These are phyloP conservation scores for Drosophila kepulauana DNA, from an alignment of 1,140 invertebrate species.

Conservation along the genomic window DNA sequence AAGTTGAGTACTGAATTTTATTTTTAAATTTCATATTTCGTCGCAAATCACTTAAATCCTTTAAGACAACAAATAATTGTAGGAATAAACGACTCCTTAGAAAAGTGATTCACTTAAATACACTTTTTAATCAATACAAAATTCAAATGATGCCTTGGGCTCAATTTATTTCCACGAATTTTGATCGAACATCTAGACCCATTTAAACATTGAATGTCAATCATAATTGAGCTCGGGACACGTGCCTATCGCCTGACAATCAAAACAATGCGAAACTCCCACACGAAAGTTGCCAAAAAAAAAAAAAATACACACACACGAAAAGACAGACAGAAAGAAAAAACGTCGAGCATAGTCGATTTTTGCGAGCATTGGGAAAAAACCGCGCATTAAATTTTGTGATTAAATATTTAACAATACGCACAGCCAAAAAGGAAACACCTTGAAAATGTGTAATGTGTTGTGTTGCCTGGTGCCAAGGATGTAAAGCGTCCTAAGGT, in stretches of 20 bases:
- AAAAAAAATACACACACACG: constrained; percentile 5
- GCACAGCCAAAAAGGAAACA: constrained; percentile 36
- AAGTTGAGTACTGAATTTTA: too few relatives aligned
- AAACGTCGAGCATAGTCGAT: constrained; percentile 17
- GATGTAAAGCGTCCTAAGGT: constrained; percentile 29
- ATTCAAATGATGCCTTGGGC: too few relatives aligned
- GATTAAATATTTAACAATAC: constrained; percentile 79
- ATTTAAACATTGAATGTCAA: neutral
- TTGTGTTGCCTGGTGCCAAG: constrained; percentile 26
- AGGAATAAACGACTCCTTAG: too few relatives aligned
- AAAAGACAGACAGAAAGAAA: neutral
- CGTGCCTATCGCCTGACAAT: constrained; percentile 1
- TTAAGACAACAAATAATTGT: too few relatives aligned
- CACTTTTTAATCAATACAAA: too few relatives aligned
- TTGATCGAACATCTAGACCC: neutral
- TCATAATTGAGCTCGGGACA: neutral
- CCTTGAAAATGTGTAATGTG: constrained; percentile 41
- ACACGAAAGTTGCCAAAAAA: too few relatives aligned
- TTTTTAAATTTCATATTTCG: too few relatives aligned
- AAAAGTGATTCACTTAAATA: too few relatives aligned
- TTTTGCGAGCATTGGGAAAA: constrained; percentile 7
- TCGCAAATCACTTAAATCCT: too few relatives aligned
- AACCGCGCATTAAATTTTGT: constrained; percentile 47
- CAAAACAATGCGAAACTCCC: constrained; percentile 5
- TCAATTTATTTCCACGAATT: neutral